These are phyloP conservation scores for Myiotriccus ornatus DNA, from an alignment of 2,797 vertebrate species.

Conservation along the genomic window DNA sequence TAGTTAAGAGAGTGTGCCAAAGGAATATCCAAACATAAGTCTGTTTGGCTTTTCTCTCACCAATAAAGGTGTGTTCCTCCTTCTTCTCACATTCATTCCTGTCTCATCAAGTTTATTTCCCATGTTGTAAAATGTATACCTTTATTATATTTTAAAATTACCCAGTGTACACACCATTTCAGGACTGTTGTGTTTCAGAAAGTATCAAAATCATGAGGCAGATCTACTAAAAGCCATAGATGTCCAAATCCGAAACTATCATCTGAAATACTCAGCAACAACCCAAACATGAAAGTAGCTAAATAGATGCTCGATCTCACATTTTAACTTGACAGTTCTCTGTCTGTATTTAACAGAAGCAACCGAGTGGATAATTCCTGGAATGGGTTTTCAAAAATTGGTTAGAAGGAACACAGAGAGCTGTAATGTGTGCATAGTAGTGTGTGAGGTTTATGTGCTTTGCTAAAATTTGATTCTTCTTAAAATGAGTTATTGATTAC, in stretches of 20 bases:
- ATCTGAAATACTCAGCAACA: not conserved
- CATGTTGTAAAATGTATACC: not conserved
- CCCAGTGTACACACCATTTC: not conserved
- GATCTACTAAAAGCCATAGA: not conserved
- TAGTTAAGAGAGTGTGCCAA: not conserved
- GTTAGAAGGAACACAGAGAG: not conserved
- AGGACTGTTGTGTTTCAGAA: not conserved
- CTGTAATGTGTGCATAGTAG: not conserved
- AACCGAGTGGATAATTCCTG: not conserved
- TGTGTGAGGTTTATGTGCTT: not conserved
- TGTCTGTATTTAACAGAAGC: not conserved
- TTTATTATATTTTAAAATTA: conserved; percentile 35
- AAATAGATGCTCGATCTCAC: not conserved
- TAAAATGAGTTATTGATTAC: not conserved
- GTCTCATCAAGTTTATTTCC: conserved; percentile 17
- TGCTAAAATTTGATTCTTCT: not conserved
- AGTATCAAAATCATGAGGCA: not conserved
- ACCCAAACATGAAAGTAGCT: not conserved
- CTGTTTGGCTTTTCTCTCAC: conserved; percentile 43
- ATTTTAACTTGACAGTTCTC: not conserved
- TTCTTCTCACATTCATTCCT: conserved; percentile 44
- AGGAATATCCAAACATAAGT: conserved; percentile 52
- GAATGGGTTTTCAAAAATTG: not conserved
- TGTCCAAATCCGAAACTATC: not conserved
- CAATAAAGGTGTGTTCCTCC: not conserved